Conservation (phyloP, 2,797 vertebrate genomes). For the Pterois miles region DNA sequence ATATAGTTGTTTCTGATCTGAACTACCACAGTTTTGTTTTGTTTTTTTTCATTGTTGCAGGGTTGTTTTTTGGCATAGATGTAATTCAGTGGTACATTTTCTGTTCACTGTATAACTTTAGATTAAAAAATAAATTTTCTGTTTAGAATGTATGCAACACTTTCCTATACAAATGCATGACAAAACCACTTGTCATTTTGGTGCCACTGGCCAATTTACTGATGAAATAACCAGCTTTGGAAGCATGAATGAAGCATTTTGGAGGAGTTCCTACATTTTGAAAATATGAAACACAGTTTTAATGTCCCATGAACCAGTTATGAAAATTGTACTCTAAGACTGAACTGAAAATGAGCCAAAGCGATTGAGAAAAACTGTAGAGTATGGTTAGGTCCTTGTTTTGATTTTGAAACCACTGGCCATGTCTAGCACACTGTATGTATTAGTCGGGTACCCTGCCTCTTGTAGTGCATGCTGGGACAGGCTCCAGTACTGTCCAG, state of each 20-base stretch:
- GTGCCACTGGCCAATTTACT: neutral
- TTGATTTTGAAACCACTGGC: too few species aligned
- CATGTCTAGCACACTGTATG: neutral
- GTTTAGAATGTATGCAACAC: neutral
- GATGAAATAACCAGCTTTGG: neutral
- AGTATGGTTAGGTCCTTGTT: neutral
- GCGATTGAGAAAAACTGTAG: neutral
- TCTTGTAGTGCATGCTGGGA: conserved; percentile 6
- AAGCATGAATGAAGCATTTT: neutral
- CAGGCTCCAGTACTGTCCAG: neutral
- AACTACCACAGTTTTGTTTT: too few species aligned
- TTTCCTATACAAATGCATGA: neutral
- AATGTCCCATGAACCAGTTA: neutral
- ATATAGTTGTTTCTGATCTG: too few species aligned
- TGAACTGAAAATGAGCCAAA: too few species aligned
- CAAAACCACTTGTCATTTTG: neutral
- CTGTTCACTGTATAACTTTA: neutral
- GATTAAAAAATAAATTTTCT: neutral
- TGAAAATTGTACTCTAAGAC: neutral
- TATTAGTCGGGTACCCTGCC: neutral
- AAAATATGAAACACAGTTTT: neutral
- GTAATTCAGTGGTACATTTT: neutral
- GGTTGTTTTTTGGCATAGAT: too few species aligned
- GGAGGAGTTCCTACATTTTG: neutral
- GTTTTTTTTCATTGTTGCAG: too few species aligned